Base-by-base conservation (phyloP, 2,113 vertebrate genomes). In the Pollachius pollachius region DNA sequence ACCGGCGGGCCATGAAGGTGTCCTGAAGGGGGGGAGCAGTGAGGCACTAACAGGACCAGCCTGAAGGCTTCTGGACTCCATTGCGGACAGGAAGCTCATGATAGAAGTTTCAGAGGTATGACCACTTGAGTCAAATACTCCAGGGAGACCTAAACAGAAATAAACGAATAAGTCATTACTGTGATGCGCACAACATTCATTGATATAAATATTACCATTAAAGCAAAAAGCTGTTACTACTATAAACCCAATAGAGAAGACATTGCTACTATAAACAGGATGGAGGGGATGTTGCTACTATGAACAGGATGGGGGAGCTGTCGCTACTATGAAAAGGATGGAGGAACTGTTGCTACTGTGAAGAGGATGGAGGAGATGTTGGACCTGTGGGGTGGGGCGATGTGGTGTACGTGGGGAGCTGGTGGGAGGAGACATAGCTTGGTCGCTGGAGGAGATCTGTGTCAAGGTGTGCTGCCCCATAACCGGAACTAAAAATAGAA, bases 1-100 rank as follows among this genome's bases (percentile, higher is more conserved):
- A 98, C 96, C 96, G 90, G 95, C 93, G 86, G 97, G 94, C 96
- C 97, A 99, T 64, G 96, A 94, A 71, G 96, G 91, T 73, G 95
- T 92, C 90, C 96, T 95, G 87, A 98, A 98, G 70, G 97, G 94
- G 75, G 96, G 94, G 88, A 97, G 91, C 75, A 97, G 89, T 69
- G 95, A 92, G 79, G 96, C 92, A 93, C 95, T 94, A 84, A 95
- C 94, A 92, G 96, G 93, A 88, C 94, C 95, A 92, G 95, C 87
- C 91, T 95, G 95, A 87, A 94, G 93, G 72, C 92, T 92, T 89
- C 94, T 94, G 56, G 97, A 93, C 84, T 99, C 96, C 77, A 96
- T 94, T 85, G 95, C 89, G 87, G 97, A 94, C 67, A 98, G 94
- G 92, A 98, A 98, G 90, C 94, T 98, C 96, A 97, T 95, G 85